Conservation (phyloP, 2,888 invertebrate genomes). For the Epirrhoe tristata region DNA sequence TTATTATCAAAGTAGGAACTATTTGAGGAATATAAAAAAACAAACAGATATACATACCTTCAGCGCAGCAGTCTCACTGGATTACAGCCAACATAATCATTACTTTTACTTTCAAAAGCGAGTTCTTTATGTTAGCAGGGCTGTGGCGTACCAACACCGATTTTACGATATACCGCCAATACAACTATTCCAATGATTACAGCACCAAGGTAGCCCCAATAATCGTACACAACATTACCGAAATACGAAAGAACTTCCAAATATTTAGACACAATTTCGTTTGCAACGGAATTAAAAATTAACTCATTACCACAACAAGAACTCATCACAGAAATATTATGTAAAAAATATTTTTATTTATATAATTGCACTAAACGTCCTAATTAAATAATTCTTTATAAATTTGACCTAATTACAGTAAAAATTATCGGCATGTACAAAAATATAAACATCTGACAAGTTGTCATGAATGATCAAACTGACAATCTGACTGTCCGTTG, state of each 20-base stretch:
- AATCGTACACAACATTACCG: slow-evolving; percentile 59
- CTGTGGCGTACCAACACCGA: slow-evolving; percentile 48
- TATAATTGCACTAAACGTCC: slow-evolving; percentile 42
- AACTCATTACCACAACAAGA: slow-evolving; percentile 80
- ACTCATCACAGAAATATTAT: slow-evolving; percentile 71
- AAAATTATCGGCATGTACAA: slow-evolving; percentile 49
- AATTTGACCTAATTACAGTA: slow-evolving; percentile 66
- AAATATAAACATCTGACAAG: slow-evolving; percentile 70
- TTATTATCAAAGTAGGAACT: too few species aligned
- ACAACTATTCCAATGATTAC: slow-evolving; percentile 55
- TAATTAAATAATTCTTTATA: slow-evolving; percentile 50
- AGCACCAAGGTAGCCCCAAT: slow-evolving; percentile 59
- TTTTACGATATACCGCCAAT: slow-evolving; percentile 50
- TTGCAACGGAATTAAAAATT: slow-evolving; percentile 71
- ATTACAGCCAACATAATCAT: slow-evolving; percentile 53
- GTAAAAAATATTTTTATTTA: slow-evolving; percentile 41
- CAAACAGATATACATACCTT: slow-evolving; percentile 53
- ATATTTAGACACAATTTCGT: slow-evolving; percentile 72
- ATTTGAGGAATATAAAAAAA: not conserved
- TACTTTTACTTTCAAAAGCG: slow-evolving; percentile 60
- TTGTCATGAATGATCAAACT: not conserved
- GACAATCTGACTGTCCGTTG: not conserved
- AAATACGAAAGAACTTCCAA: slow-evolving; percentile 65
- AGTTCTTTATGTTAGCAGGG: slow-evolving; percentile 43
- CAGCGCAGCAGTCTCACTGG: slow-evolving; percentile 49